phyloP scores from a whole-genome alignment of 1,140 invertebrate species.

The Stratiolaelaps scimitus region DNA sequence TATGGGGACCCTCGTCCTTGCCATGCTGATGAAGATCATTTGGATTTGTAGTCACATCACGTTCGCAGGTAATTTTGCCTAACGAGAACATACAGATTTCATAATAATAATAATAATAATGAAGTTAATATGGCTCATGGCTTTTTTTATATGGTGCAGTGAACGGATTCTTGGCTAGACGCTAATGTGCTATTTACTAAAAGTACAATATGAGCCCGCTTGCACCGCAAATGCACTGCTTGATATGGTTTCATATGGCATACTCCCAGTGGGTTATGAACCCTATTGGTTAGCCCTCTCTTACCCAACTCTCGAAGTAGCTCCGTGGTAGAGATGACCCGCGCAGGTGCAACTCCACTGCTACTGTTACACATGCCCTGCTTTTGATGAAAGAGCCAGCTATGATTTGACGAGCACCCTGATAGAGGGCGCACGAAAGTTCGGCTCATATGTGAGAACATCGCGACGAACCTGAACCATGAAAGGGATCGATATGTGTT shows the following conservation, averaged over 20 bases:
- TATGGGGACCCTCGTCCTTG: constrained; percentile 46
- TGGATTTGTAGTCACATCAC: constrained; percentile 43
- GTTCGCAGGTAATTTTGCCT: constrained; percentile 40
- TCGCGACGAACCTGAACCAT: no score
- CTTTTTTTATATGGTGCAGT: no score
- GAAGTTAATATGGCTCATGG: neutral
- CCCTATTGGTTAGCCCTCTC: neutral
- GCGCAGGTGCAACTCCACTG: neutral
- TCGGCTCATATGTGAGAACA: no score
- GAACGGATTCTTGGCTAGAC: no score
- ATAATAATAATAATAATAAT: neutral
- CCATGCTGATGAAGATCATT: constrained; percentile 46
- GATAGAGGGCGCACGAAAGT: no score
- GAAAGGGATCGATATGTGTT: no score
- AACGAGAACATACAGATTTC: neutral
- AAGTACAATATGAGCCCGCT: no score
- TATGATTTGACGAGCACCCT: no score
- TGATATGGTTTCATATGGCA: neutral
- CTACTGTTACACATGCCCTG: no score
- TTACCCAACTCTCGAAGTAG: constrained; percentile 17
- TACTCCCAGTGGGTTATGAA: neutral
- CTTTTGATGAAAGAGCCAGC: no score
- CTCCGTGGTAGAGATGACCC: neutral
- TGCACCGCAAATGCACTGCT: neutral
- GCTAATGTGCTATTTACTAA: no score